Evolutionary conservation across 2,113 vertebrate genomes (phyloP).

Genomic region (Seriola quinqueradiata): DNA sequence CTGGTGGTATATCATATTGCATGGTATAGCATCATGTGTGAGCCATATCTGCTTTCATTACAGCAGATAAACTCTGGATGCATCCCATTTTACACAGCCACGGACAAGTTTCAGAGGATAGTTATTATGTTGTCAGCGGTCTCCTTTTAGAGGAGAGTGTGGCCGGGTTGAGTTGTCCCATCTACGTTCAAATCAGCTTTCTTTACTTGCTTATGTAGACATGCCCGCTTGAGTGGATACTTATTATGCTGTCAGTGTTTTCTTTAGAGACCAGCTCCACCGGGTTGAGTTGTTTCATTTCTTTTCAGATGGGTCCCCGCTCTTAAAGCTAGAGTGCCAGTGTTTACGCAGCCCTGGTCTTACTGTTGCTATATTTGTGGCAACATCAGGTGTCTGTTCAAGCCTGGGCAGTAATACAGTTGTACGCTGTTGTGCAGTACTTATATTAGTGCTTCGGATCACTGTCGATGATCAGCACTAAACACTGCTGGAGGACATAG

Average conservation of each 20-base stretch:
- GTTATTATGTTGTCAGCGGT: slow-evolving; percentile 70
- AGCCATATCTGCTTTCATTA: slow-evolving; percentile 29
- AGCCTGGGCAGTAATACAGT: not conserved
- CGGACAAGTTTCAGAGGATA: slow-evolving; percentile 9
- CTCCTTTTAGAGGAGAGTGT: slow-evolving; percentile 25
- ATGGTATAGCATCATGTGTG: slow-evolving; percentile 23
- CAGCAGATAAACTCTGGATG: slow-evolving; percentile 37
- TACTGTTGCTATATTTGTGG: slow-evolving; percentile 10
- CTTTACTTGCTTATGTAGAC: slow-evolving; percentile 45
- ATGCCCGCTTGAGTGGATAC: slow-evolving; percentile 51
- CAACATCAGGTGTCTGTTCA: slow-evolving; percentile 35
- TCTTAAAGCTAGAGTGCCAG: slow-evolving; percentile 19
- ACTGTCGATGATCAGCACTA: not conserved
- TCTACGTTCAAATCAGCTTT: slow-evolving; percentile 57
- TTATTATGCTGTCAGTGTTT: slow-evolving; percentile 73
- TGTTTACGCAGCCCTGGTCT: slow-evolving; percentile 27
- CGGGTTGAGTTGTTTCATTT: slow-evolving; percentile 51
- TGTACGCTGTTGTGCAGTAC: not conserved
- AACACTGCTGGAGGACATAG: not conserved
- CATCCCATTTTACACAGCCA: slow-evolving; percentile 30
- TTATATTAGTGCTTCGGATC: slow-evolving; percentile 11
- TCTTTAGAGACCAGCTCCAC: slow-evolving; percentile 32
- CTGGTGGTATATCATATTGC: slow-evolving; percentile 9
- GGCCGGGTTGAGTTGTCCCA: slow-evolving; percentile 50
- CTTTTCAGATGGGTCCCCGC: slow-evolving; percentile 28